Conservation (phyloP, 2,797 vertebrate genomes). For the Neosalanx taihuensis region DNA sequence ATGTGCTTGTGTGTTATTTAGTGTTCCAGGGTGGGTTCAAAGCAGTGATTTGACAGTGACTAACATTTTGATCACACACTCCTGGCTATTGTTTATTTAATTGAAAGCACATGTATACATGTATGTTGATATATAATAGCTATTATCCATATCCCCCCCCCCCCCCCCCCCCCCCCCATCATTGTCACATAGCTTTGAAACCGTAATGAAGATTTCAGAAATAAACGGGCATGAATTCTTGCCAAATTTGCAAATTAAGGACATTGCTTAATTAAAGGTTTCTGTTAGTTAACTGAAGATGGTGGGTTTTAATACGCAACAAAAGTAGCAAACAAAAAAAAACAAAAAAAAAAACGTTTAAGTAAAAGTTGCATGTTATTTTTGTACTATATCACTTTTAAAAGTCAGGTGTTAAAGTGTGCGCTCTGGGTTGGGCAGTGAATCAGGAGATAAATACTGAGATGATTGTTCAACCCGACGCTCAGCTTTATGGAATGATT, state of each 20-base stretch:
- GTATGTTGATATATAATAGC: constrained; percentile 46
- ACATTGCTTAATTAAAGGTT: constrained; percentile 50
- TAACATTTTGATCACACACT: constrained; percentile 67
- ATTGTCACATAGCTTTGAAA: constrained; percentile 66
- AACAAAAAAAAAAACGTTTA: constrained; percentile 50
- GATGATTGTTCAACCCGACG: constrained; percentile 39
- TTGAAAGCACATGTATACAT: constrained; percentile 59
- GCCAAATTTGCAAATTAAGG: constrained; percentile 62
- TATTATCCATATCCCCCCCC: constrained; percentile 51
- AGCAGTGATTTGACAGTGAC: constrained; percentile 62
- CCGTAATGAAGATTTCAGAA: constrained; percentile 52
- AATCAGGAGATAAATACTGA: constrained; percentile 47
- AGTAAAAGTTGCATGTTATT: constrained; percentile 69
- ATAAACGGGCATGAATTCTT: constrained; percentile 61
- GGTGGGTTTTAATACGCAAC: constrained; percentile 65
- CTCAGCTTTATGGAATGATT: constrained; percentile 43
- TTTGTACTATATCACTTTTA: constrained; percentile 70
- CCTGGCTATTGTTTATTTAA: constrained; percentile 67
- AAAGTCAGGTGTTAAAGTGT: constrained; percentile 45
- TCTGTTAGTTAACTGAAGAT: constrained; percentile 57
- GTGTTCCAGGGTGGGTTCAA: constrained; percentile 62
- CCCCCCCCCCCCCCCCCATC: constrained; percentile 54
- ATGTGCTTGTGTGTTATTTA: constrained; percentile 70
- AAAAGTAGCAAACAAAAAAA: constrained; percentile 63
- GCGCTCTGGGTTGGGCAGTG: constrained; percentile 45